Conservation (phyloP, 1,140 invertebrate genomes). For the Bombus terrestris region DNA sequence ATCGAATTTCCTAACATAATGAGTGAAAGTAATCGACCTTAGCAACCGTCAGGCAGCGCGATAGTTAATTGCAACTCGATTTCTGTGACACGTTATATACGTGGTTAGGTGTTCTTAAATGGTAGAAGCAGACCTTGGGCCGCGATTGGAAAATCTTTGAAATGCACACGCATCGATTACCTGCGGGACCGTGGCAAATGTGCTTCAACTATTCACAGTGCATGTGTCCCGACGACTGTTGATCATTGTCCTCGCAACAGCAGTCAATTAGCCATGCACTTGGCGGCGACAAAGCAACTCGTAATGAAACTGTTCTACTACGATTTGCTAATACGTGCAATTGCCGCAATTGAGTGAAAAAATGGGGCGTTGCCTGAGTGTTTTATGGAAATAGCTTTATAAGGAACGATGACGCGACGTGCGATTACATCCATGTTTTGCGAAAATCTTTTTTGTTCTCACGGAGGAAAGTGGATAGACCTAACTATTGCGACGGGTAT, state of each 20-base stretch:
- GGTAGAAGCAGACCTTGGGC: slow-evolving; percentile 66
- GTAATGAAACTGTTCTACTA: neutral
- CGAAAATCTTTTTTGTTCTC: neutral
- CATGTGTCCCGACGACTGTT: neutral
- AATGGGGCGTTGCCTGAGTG: neutral
- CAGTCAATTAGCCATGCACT: slow-evolving; percentile 17
- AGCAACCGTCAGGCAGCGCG: slow-evolving; percentile 42
- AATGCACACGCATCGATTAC: slow-evolving; percentile 48
- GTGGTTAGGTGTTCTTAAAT: slow-evolving; percentile 49
- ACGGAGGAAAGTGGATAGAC: neutral
- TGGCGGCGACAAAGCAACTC: neutral
- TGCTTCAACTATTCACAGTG: neutral
- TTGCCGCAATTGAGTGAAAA: neutral
- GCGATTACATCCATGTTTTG: neutral
- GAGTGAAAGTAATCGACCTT: slow-evolving; percentile 75
- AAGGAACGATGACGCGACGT: neutral
- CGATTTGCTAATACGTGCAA: neutral
- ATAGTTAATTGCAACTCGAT: slow-evolving; percentile 61
- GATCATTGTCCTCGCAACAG: slow-evolving; percentile 13
- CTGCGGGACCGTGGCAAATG: neutral
- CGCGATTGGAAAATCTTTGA: slow-evolving; percentile 63
- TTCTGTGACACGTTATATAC: slow-evolving; percentile 47
- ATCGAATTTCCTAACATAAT: slow-evolving; percentile 60
- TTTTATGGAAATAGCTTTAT: neutral
- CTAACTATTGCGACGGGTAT: neutral